Percentiles rank a stretch among this genome's conserved stretches.
Evolutionary conservation across 2,888 invertebrate species (phyloP).

Genomic region (Stenchaetothrips biformis): DNA sequence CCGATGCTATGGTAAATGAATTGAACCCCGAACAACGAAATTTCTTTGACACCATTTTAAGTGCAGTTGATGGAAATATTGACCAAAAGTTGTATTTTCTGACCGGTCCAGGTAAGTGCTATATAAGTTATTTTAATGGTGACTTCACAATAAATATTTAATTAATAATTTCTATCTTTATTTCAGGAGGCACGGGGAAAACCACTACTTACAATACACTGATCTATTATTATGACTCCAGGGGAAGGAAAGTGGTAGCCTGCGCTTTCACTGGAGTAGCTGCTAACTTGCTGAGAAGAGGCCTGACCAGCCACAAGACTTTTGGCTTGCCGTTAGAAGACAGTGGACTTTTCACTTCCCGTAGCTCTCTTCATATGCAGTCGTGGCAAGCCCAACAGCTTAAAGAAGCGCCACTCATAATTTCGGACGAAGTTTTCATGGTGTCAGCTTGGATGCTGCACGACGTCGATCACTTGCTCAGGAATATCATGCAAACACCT

Average conservation of each 20-base stretch:
- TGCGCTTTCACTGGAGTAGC: conserved; percentile 39
- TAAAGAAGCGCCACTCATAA: conserved; percentile 35
- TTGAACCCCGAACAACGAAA: conserved; percentile 36
- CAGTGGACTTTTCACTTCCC: background rate
- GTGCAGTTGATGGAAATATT: conserved; percentile 29
- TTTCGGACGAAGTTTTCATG: conserved; percentile 39
- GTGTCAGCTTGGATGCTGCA: conserved; percentile 36
- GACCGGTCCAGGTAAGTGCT: conserved; percentile 42
- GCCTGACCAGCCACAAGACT: conserved; percentile 40
- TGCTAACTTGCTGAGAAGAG: conserved; percentile 38
- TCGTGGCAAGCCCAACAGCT: conserved; percentile 36
- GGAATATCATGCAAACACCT: conserved; percentile 37
- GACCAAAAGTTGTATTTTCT: conserved; percentile 38
- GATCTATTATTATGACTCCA: conserved; percentile 21
- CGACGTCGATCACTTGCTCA: conserved; percentile 36
- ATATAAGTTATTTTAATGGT: too few relatives aligned
- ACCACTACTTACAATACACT: conserved; percentile 39
- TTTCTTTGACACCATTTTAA: conserved; percentile 35
- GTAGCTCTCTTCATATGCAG: conserved; percentile 34
- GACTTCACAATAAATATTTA: too few relatives aligned
- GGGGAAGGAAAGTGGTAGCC: conserved; percentile 32
- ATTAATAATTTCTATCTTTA: too few relatives aligned
- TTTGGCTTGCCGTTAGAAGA: conserved; percentile 37
- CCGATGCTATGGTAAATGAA: background rate
- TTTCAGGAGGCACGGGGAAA: conserved; percentile 45